A percentile compares a stretch with the other conserved stretches of the same genome.
phyloP scores from a whole-genome alignment of 2,113 vertebrate genomes.

The Jaculus jaculus region DNA sequence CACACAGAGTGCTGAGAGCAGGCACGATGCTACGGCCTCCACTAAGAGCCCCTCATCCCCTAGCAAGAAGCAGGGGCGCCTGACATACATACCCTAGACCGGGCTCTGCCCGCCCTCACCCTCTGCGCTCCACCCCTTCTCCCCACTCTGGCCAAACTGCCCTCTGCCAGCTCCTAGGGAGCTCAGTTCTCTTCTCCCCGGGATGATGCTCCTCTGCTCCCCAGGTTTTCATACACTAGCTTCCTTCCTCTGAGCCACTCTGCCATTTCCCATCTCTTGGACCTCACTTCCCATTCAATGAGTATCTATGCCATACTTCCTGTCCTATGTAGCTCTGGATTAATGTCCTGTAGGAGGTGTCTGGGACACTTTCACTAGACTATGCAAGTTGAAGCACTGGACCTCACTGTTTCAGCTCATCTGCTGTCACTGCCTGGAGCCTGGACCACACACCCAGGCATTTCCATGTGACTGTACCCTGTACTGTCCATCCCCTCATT shows the following conservation, averaged over 20 bases:
- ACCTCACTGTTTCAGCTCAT: background rate
- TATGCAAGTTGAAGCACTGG: background rate
- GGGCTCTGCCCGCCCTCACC: background rate
- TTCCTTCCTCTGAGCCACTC: background rate
- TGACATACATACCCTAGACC: background rate
- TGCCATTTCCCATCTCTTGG: no score
- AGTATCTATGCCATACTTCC: background rate
- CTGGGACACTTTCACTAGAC: background rate
- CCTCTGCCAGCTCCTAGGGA: background rate
- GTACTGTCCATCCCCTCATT: background rate
- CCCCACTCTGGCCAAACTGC: background rate
- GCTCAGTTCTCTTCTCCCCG: no score
- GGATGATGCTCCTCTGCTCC: background rate
- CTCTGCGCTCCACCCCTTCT: background rate
- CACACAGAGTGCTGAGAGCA: background rate
- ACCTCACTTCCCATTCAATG: background rate
- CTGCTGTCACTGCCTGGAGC: background rate
- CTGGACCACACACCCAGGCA: fast-evolving
- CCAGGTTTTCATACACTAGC: background rate
- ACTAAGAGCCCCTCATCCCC: no score
- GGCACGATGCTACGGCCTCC: background rate
- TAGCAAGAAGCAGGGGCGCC: background rate
- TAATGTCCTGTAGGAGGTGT: fast-evolving
- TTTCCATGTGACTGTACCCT: fast-evolving
- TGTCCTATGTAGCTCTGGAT: background rate